Evolutionary conservation across 2,888 invertebrate genomes (phyloP).

Genomic region (Erynnis tages): DNA sequence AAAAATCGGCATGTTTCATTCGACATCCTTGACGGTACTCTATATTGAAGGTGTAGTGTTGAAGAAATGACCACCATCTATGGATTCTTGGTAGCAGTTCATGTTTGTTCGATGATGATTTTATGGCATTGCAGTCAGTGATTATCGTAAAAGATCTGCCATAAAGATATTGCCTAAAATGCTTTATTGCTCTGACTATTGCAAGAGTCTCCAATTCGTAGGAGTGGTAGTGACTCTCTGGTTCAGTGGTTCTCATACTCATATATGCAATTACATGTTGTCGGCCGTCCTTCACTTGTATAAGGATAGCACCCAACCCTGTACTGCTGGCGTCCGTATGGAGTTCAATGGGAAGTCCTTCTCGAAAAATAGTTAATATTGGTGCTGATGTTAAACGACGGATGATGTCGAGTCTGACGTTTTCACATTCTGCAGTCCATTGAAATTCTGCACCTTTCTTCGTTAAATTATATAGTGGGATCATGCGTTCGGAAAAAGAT

Average conservation of each 20-base stretch:
- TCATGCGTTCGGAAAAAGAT: slow-evolving; percentile 27
- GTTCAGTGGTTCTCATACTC: slow-evolving; percentile 31
- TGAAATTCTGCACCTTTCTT: slow-evolving; percentile 20
- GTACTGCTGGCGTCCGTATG: too few species aligned
- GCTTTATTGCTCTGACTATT: slow-evolving; percentile 35
- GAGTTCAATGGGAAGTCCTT: slow-evolving; percentile 8
- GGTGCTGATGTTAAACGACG: slow-evolving; percentile 14
- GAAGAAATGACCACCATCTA: slow-evolving; percentile 40
- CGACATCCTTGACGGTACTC: slow-evolving; percentile 29
- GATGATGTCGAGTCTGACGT: slow-evolving; percentile 2
- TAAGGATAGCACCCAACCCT: slow-evolving; percentile 30
- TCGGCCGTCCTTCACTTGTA: slow-evolving; percentile 19
- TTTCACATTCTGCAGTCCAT: slow-evolving; percentile 22
- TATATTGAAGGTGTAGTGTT: slow-evolving; percentile 35
- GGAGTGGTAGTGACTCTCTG: slow-evolving; percentile 33
- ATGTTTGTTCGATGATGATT: slow-evolving; percentile 37
- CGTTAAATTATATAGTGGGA: slow-evolving; percentile 28
- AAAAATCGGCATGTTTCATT: too few species aligned
- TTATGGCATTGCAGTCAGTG: too few species aligned
- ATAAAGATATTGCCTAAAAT: slow-evolving; percentile 38
- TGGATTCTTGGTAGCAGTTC: slow-evolving; percentile 39
- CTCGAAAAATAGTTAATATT: slow-evolving; percentile 11
- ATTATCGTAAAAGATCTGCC: slow-evolving; percentile 30
- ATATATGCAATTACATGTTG: slow-evolving; percentile 26
- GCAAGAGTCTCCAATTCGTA: too few species aligned